A percentile compares a stretch with the other conserved stretches of the same genome.
phyloP scores from a whole-genome alignment of 2,797 vertebrate species.

The Nyctalus aviator region DNA sequence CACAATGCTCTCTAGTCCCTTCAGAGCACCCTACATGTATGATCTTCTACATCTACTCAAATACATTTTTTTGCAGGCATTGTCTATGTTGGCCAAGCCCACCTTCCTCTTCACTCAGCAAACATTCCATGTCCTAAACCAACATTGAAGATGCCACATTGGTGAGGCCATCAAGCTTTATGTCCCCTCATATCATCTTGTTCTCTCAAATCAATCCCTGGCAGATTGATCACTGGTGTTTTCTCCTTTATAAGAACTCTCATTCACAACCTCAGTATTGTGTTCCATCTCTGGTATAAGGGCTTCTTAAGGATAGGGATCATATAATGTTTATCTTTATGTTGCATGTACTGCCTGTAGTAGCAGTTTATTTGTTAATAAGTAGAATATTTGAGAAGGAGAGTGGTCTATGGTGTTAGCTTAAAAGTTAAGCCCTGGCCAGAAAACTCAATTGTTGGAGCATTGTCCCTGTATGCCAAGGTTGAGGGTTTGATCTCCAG shows the following conservation, averaged over 20 bases:
- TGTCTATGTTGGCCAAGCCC: neutral
- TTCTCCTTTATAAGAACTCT: neutral
- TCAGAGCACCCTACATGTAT: neutral
- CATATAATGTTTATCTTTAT: neutral
- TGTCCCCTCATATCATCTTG: too few species aligned
- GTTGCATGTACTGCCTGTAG: neutral
- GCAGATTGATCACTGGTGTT: neutral
- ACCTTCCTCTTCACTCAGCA: neutral
- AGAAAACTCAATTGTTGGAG: neutral
- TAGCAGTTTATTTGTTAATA: neutral
- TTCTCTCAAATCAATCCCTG: too few species aligned
- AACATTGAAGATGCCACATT: fast-evolving
- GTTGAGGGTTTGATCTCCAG: neutral
- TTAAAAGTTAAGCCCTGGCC: neutral
- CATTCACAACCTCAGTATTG: neutral
- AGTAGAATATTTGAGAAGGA: neutral
- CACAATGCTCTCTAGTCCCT: neutral
- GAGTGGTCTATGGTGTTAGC: neutral
- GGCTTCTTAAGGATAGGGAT: neutral
- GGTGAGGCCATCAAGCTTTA: neutral
- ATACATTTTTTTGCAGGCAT: neutral
- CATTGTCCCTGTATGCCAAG: neutral
- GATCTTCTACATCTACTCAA: neutral
- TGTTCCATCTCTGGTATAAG: neutral
- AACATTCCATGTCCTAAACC: neutral